Evolutionary conservation across 2,113 vertebrate species (phyloP), one percentile per base, ranked within the genome.

Genomic region (Rafetus swinhoei): DNA sequence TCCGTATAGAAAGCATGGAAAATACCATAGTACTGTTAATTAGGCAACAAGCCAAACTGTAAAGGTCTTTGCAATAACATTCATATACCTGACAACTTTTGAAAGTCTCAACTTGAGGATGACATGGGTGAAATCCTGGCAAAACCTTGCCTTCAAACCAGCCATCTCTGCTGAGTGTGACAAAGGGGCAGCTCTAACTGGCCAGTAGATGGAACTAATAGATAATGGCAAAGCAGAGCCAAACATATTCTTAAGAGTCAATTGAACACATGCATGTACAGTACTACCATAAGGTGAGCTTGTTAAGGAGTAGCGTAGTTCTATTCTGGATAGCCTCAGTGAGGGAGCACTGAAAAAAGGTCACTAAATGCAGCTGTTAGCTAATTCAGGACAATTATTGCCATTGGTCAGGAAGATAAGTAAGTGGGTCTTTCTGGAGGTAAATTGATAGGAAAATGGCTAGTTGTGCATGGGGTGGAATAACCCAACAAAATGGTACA

Each of bases 251-350:
- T 2, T 85, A 19, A 56, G 74, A 53, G 18, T 9, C 29, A n/a
- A 11, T 18, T 80, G 52, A 82, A 77, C 2, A 52, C 77, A 59
- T 65, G 25, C 45, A 53, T 21, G 25, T 7, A 39, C 39, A 39
- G 39, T 39, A 1, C 14, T 3, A 65, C 62, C 54, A 24, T 13
- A 27, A 19, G 35, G 0, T 2, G 50, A 90, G 81, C 55, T 4
- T 27, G 22, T 50, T 52, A 52, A 52, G 27, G 8, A 0, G 1
- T 81, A 35, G 1, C 1, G 60, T 7, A 9, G 5, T 7, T 0
- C 0, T 5, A 3, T 4, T 0, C 81, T 3, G 60, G 3, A 1
- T 7, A 3, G 35, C 35, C 19, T 60, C 81, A 45, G n/a, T 8
- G 74, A 4, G 2, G 7, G 39, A 45, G 19, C 0, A 0, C 55